Evolutionary conservation across 2,888 invertebrate species (phyloP), one percentile per base, ranked within the genome.

Genomic region (Clitarchus hookeri): DNA sequence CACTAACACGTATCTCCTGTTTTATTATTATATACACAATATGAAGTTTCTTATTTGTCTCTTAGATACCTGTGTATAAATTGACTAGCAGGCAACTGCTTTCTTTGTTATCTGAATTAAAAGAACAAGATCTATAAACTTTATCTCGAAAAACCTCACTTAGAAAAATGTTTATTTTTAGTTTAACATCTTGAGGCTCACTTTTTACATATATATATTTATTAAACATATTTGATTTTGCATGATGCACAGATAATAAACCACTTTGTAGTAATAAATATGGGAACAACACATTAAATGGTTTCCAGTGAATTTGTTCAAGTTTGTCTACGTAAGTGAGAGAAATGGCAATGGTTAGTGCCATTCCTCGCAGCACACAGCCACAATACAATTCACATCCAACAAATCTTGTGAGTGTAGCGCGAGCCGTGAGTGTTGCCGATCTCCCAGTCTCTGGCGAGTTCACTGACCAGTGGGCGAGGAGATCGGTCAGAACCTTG

Each of bases 401-500:
- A 48, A 48, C 48, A 48, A 48, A 48, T 48, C 36, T 36, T 36
- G 48, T 48, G 48, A 16, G 16, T 48, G 16, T 11, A 48, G 48
- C 48, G 16, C 48, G 48, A 48, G 48, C 16, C 48, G 11, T 11
- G 48, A 48, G 48, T 13, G 48, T 48, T 16, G 48, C 48, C 6
- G 48, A 48, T 11, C 65, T n/a, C 65, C 23, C 8, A 65, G 65
- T 19, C 23, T 8, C 65, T n/a, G n/a, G 65, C 65, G 6, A 2
- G n/a, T n/a, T 65, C 65, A 65, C 65, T 65, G 65, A n/a, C n/a
- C n/a, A 19, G 65, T n/a, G 23, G 23, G 65, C n/a, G n/a, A n/a
- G 23, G 65, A 65, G 65, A n/a, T 23, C 83, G 82, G 88, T 88
- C 88, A 88, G 86, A 88, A 88, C 27, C 88, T 87, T 65, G 88